phyloP scores from a whole-genome alignment of 2,113 vertebrate genomes.

The Bungarus multicinctus region DNA sequence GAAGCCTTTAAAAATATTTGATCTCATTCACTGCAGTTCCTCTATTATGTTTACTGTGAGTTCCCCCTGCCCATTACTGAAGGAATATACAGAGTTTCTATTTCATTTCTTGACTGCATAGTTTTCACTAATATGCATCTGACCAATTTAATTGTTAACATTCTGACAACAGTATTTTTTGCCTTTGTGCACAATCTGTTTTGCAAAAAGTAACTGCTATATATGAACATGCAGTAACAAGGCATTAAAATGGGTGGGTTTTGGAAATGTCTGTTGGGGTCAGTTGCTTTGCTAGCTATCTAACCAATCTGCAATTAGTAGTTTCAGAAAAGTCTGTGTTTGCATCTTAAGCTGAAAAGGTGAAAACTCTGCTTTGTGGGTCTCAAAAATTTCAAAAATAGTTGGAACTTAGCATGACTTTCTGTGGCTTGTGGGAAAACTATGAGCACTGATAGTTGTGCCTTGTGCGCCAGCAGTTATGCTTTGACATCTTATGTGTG shows the following conservation, averaged over 20 bases:
- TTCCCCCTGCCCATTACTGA: neutral
- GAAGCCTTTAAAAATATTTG: neutral
- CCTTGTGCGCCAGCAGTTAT: neutral
- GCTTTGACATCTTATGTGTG: neutral
- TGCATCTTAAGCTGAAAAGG: neutral
- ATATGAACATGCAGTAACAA: neutral
- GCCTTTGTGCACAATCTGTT: neutral
- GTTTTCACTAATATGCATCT: neutral
- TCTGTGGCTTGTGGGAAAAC: constrained; percentile 17
- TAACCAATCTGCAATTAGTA: neutral
- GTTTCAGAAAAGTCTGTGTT: neutral
- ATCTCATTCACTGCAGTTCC: neutral
- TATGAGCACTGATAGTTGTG: neutral
- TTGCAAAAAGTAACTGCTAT: neutral
- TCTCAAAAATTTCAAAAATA: neutral
- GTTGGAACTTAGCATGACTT: neutral
- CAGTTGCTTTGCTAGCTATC: neutral
- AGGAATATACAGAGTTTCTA: neutral
- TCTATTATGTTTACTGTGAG: neutral
- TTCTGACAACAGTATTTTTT: neutral
- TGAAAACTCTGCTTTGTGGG: neutral
- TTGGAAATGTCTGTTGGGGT: neutral
- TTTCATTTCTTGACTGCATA: neutral
- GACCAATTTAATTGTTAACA: neutral
- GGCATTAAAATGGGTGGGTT: neutral